Conservation (phyloP, 2,888 invertebrate genomes). For the Drosophila paramelanica region DNA sequence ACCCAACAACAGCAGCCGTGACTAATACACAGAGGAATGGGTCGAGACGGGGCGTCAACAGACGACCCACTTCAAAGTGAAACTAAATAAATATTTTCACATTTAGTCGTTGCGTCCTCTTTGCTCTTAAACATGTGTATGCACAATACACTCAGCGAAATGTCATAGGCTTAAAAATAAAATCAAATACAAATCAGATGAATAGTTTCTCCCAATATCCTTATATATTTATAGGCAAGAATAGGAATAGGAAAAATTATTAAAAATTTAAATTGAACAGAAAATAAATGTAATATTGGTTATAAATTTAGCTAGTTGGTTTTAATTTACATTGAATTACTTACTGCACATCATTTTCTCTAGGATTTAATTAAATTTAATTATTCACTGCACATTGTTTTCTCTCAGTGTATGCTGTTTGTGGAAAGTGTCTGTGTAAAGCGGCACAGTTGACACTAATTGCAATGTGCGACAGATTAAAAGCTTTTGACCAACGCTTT, state of each 20-base stretch:
- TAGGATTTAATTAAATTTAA: too few species aligned
- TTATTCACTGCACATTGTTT: neutral
- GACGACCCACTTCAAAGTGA: constrained; percentile 67
- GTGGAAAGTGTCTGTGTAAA: constrained; percentile 29
- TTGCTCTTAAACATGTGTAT: constrained; percentile 20
- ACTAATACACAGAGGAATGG: constrained; percentile 25
- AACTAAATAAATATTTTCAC: constrained; percentile 76
- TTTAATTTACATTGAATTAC: neutral
- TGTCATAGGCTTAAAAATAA: neutral
- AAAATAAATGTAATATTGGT: too few species aligned
- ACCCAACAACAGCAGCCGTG: constrained; percentile 35
- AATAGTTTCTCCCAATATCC: too few species aligned
- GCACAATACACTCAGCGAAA: constrained; percentile 27
- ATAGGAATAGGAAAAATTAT: too few species aligned
- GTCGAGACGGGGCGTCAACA: constrained; percentile 16
- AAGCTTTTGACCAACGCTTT: constrained; percentile 44
- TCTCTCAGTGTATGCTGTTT: constrained; percentile 21
- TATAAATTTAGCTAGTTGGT: neutral
- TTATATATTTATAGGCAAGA: too few species aligned
- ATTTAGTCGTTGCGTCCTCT: constrained; percentile 31
- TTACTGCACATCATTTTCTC: neutral
- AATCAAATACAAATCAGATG: too few species aligned
- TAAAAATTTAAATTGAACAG: too few species aligned
- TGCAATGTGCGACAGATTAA: constrained; percentile 67
- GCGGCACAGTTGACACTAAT: constrained; percentile 63